Conservation (phyloP, 2,113 vertebrate species). For the Nesoenas mayeri region DNA sequence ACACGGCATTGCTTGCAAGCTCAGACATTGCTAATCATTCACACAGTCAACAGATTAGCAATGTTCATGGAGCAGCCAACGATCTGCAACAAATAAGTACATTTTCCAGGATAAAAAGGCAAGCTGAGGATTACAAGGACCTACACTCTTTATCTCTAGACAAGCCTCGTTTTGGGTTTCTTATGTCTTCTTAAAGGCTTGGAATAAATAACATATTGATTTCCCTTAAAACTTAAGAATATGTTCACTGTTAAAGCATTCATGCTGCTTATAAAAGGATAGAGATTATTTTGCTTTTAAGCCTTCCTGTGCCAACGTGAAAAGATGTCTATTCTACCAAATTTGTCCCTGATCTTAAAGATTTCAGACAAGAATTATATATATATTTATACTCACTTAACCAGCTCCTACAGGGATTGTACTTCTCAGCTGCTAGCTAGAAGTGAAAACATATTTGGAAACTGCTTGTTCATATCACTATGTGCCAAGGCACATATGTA, state of each 20-base stretch:
- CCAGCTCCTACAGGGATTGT: neutral
- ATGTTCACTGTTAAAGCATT: neutral
- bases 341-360: neutral
- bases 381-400: neutral
- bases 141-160: conserved; percentile 7
- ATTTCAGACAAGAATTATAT: neutral
- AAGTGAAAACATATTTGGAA: neutral
- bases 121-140: conserved; percentile 32
- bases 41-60: neutral
- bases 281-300: conserved; percentile 16
- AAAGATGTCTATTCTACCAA: neutral
- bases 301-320: neutral
- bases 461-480: rapidly evolving
- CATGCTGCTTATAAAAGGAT: neutral
- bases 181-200: conserved; percentile 45
- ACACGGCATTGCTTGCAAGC: neutral
- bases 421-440: neutral
- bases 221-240: conserved; percentile 40
- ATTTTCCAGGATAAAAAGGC: conserved; percentile 17
- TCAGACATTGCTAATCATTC: neutral
- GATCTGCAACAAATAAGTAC: neutral
- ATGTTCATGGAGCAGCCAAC: neutral
- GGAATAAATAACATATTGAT: conserved; percentile 52
- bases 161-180: conserved; percentile 23
- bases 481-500: rapidly evolving